phyloP scores from a whole-genome alignment of 2,888 invertebrate genomes.

The Sinhomidia bicolor region DNA sequence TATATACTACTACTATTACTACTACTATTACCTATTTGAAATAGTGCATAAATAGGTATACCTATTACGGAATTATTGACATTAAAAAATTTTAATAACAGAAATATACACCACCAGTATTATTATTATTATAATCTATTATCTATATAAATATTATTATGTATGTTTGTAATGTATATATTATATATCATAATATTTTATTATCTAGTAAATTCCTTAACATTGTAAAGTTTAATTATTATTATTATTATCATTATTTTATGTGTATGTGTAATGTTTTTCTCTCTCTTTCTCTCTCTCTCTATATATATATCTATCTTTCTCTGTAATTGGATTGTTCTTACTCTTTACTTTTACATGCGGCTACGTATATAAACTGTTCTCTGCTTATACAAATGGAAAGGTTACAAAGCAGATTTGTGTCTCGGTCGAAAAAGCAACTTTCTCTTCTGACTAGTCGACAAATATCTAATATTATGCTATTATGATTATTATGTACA shows the following conservation, averaged over 20 bases:
- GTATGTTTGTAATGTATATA: conserved; percentile 53
- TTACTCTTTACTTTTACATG: conserved; percentile 28
- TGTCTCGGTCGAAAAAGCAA: conserved; percentile 13
- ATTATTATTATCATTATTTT: conserved; percentile 15
- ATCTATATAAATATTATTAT: conserved; percentile 2
- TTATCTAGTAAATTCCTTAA: conserved; percentile 54
- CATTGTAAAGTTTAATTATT: conserved; percentile 27
- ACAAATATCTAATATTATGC: conserved; percentile 8
- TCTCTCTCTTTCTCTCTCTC: conserved; percentile 20
- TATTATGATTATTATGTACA: conserved; percentile 18
- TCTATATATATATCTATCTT: conserved; percentile 22
- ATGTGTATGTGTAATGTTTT: conserved; percentile 39
- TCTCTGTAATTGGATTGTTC: conserved; percentile 42
- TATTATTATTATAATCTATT: conserved; percentile 48
- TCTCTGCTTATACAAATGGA: conserved; percentile 24
- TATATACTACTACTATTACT: conserved; percentile 1
- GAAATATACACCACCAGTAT: conserved; percentile 64
- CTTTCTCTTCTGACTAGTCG: conserved; percentile 36
- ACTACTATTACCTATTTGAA: conserved; percentile 47
- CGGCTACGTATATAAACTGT: conserved; percentile 31
- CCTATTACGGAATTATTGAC: conserved; percentile 31
- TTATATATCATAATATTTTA: conserved; percentile 23
- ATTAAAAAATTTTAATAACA: conserved; percentile 50
- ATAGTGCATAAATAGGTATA: conserved; percentile 57
- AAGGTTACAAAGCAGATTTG: conserved; percentile 36